phyloP scores from a whole-genome alignment of 2,797 vertebrate genomes.

The Tarsius wallacei region DNA sequence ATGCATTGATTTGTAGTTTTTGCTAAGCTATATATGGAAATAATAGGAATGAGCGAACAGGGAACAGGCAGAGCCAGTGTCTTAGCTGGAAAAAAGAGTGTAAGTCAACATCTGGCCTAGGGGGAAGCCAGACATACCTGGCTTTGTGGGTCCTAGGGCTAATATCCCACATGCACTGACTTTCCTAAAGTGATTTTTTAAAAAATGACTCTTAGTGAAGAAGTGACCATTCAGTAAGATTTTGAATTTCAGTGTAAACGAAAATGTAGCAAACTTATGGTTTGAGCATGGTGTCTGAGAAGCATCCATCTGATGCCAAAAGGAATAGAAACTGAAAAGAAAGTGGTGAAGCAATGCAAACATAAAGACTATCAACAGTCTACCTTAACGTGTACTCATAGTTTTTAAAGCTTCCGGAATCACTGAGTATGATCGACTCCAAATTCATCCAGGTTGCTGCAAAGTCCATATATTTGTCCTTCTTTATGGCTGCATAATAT shows the following conservation, averaged over 20 bases:
- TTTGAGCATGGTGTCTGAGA: neutral
- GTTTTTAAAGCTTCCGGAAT: constrained; percentile 1
- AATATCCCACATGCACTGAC: neutral
- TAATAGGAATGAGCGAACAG: neutral
- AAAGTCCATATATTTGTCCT: too few species aligned
- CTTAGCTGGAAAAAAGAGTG: neutral
- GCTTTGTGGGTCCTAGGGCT: neutral
- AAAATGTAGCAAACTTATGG: neutral
- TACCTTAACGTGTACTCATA: neutral
- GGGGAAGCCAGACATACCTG: neutral
- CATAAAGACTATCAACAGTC: neutral
- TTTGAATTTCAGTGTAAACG: neutral
- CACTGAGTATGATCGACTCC: too few species aligned
- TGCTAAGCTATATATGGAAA: neutral
- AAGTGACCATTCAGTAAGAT: neutral
- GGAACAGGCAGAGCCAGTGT: neutral
- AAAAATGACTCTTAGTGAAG: neutral
- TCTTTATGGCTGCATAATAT: too few species aligned
- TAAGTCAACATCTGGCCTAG: neutral
- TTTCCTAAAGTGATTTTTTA: neutral
- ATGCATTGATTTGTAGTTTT: neutral
- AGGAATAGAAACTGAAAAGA: neutral
- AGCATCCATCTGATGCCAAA: neutral
- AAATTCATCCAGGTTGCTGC: too few species aligned
- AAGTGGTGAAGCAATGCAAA: neutral